Base-by-base conservation (phyloP, 2,888 invertebrate species). In the Drosophila ustulata region DNA sequence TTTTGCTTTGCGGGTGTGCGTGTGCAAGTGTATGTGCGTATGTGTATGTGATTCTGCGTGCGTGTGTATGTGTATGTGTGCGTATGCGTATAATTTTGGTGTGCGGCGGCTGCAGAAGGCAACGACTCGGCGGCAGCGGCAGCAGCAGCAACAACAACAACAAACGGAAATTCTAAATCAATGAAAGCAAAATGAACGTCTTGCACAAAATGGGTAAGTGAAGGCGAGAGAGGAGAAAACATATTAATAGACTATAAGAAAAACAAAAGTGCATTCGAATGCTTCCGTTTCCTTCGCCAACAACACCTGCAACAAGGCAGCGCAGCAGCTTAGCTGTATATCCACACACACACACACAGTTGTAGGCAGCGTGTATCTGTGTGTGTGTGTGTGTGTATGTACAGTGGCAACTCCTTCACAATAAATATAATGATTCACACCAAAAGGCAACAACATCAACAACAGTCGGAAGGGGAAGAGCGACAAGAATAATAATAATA, bases 121-220 rank as follows among this genome's bases (percentile, higher is more conserved):
- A 76, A 80, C 76, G 76, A 80, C 75, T 64, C 75, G 68, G 53
- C 57, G 79, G 58, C 62, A 55, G 45, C 71, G 62, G n/a, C 74
- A 64, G 23, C 72, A 68, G 2, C 61, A 68, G n/a, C 55, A 45
- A 8, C 47, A 59, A 32, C 52, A 47, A 51, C 55, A 69, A 47
- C 51, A 41, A 65, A 64, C 61, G 49, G 53, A 37, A 67, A 78
- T 58, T 66, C 56, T 61, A 68, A 63, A 39, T 68, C 55, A 73
- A 78, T 75, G 78, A 78, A 68, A 58, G 46, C 55, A 82, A 75
- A 75, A 84, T 84, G 86, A 88, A 75, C 63, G 66, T 88, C 67
- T 68, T 84, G 86, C 89, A 84, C 28, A 84, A 84, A 82, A 86
- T 88, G 70, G 83, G 83, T 84, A 58, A 88, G 89, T 75, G 7